These are phyloP conservation scores for Halictus rubicundus DNA, from an alignment of 1,140 invertebrate species.

Conservation along the genomic window DNA sequence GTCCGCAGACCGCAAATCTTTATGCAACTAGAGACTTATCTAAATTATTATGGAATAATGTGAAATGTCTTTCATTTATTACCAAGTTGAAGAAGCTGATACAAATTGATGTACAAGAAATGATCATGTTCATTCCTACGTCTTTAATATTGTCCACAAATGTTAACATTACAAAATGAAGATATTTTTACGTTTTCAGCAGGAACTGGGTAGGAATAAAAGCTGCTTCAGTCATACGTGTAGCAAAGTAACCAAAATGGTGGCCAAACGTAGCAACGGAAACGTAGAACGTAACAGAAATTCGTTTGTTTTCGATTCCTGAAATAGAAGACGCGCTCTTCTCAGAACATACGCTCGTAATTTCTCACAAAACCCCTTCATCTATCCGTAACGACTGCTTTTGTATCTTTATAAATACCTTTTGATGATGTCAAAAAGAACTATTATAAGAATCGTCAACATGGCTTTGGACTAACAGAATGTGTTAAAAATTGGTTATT, in stretches of 20 bases:
- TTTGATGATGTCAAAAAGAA: neutral
- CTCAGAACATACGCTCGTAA: slow-evolving; percentile 54
- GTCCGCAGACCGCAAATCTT: no score
- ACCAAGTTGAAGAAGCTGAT: no score
- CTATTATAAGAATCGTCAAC: neutral
- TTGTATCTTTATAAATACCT: slow-evolving; percentile 21
- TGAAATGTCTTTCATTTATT: no score
- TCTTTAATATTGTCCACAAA: no score
- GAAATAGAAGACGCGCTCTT: slow-evolving; percentile 69
- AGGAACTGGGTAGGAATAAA: no score
- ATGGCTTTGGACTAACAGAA: neutral
- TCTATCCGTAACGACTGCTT: slow-evolving; percentile 47
- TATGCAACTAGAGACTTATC: no score
- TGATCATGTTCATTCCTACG: no score
- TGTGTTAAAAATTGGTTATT: neutral
- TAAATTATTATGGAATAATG: no score
- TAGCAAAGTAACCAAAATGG: neutral
- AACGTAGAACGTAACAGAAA: slow-evolving; percentile 54
- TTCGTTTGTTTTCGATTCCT: slow-evolving; percentile 73
- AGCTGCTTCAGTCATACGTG: no score
- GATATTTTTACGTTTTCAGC: no score
- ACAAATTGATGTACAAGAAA: no score
- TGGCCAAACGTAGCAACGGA: slow-evolving; percentile 30
- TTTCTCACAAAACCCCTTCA: slow-evolving; percentile 49
- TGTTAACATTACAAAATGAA: no score